Conservation (phyloP, 2,797 vertebrate species). For the Perodicticus potto region DNA sequence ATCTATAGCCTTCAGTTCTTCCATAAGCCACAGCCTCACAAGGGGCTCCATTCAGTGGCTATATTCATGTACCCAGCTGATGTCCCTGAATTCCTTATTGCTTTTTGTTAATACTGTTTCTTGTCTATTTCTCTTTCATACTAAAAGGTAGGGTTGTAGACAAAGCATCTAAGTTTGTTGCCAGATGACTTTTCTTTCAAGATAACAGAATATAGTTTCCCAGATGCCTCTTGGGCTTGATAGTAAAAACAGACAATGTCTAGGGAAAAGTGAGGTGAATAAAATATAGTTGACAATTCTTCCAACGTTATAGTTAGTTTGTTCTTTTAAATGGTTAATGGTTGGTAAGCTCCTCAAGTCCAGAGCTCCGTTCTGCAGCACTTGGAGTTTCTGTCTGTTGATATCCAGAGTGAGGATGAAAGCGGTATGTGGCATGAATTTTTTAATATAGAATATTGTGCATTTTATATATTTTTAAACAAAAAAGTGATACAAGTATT, state of each 20-base stretch:
- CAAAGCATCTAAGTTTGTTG: background rate
- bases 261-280: background rate
- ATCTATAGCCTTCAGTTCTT: background rate
- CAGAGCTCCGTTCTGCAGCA: background rate
- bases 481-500: background rate
- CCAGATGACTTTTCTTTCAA: conserved; percentile 17
- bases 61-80: background rate
- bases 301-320: background rate
- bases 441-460: background rate
- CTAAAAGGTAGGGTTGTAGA: background rate
- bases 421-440: background rate
- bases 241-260: conserved; percentile 1
- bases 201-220: background rate
- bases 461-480: background rate
- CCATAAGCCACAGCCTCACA: background rate
- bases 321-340: background rate
- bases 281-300: background rate
- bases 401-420: background rate
- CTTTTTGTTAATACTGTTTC: background rate
- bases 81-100: background rate
- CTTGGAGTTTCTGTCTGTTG: background rate
- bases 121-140: background rate
- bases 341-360: background rate
- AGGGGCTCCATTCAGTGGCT: background rate
- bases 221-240: background rate